A percentile compares a stretch with the other conserved stretches of the same genome.
phyloP scores from a whole-genome alignment of 2,888 invertebrate genomes.

The Leptinotarsa juncta region DNA sequence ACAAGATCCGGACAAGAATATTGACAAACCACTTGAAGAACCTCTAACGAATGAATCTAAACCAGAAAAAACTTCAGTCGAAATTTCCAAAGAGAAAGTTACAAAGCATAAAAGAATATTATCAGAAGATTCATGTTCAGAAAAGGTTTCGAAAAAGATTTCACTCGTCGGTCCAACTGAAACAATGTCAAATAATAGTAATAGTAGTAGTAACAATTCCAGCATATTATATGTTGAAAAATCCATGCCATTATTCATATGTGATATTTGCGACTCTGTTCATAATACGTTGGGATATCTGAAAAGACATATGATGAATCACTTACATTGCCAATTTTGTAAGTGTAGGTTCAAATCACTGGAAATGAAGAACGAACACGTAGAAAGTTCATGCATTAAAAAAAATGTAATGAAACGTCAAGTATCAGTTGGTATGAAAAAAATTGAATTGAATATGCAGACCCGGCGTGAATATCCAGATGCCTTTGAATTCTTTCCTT shows the following conservation, averaged over 20 bases:
- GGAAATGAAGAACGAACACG: conserved; percentile 44
- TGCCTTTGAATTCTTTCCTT: conserved; percentile 39
- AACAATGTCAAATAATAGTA: not conserved
- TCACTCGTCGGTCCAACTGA: not conserved
- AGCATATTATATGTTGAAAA: conserved; percentile 19
- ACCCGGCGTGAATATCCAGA: conserved; percentile 41
- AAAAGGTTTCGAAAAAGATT: not conserved
- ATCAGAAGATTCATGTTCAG: not conserved
- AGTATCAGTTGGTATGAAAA: conserved; percentile 42
- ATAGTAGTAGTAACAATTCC: not conserved
- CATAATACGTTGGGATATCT: conserved; percentile 42
- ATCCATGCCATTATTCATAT: conserved; percentile 39
- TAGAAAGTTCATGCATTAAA: conserved; percentile 44
- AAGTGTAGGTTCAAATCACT: conserved; percentile 45
- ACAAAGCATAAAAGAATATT: conserved; percentile 5
- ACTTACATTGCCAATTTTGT: conserved; percentile 53
- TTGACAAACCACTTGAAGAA: no score
- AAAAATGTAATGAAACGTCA: conserved; percentile 44
- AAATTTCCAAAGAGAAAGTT: not conserved
- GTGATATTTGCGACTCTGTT: conserved; percentile 50
- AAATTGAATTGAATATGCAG: conserved; percentile 44
- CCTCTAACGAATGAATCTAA: not conserved
- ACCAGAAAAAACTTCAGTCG: no score
- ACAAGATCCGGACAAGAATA: no score
- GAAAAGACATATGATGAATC: conserved; percentile 46